phyloP scores from a whole-genome alignment of 1,140 invertebrate species.

The Argopecten irradians region DNA sequence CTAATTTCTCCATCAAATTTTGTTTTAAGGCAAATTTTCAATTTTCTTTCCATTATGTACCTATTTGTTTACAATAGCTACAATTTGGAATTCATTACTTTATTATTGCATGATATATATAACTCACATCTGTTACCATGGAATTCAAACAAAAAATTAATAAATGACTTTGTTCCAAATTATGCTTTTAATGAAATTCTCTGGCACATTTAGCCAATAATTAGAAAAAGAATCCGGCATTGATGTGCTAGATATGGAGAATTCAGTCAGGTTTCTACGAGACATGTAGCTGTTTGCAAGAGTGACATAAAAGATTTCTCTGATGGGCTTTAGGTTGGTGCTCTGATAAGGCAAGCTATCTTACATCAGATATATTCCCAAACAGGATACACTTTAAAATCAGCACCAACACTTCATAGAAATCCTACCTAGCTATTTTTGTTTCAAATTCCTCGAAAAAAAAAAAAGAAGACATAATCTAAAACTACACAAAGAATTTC shows the following conservation, averaged over 20 bases:
- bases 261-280: not conserved
- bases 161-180: not conserved
- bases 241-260: not conserved
- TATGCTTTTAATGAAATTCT: not conserved
- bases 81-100: not conserved
- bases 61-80: not conserved
- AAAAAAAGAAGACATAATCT: not conserved
- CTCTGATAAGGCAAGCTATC: not conserved
- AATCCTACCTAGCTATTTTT: not conserved
- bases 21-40: not conserved
- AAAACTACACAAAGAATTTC: not conserved
- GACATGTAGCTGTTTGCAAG: not conserved
- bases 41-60: not conserved
- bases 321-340: not conserved
- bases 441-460: not conserved
- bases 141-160: not conserved
- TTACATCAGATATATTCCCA: not conserved
- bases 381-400: conserved; percentile 18
- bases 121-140: not conserved
- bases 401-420: conserved; percentile 21
- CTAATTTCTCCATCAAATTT: not conserved
- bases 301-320: conserved; percentile 11
- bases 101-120: not conserved
- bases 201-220: not conserved
- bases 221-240: not conserved